Base-by-base conservation (phyloP, 2,888 invertebrate species). In the Philopedon plagiatum region DNA sequence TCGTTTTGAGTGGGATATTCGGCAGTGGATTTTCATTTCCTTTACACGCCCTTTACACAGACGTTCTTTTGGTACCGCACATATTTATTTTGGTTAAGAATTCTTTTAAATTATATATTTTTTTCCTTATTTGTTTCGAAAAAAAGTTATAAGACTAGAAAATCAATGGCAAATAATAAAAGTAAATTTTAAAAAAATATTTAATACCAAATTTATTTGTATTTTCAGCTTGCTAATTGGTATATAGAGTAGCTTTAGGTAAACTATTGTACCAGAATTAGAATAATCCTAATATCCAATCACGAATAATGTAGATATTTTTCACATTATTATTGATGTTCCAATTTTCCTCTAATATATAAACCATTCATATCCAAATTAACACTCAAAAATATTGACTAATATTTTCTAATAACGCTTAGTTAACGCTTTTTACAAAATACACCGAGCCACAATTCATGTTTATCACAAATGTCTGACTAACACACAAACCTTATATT, bases 1-100 rank as follows among this genome's bases (percentile, higher is more conserved):
- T 26, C 37, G 39, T 61, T 62, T 68, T 54, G 62, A 68, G 51
- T 68, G 41, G 49, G 51, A 60, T 60, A 46, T 60, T 34, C 29
- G 11, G 34, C 5, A 54, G 49, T 44, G 37, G 37, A 61, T 54
- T 68, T 68, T 68, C 68, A 68, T 68, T 68, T 68, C 68, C 60
- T 9, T 19, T 13, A 26, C 21, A 34, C 21, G 37, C 37, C 32
- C 15, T 23, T 46, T 49, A 46, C 21, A 32, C 5, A 29, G 44
- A 61, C 26, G 60, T 61, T 61, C 60, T 15, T 61, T 61, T 19
- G n/a, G 26, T 2, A 56, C 2, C 9, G 29, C 3, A 21, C 49
- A 49, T 2, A 26, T 11, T 23, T 9, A 18, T 61, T 41, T 41
- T 26, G 13, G 2, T 21, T 8, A 15, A 4, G 4, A 18, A 39